phyloP scores from a whole-genome alignment of 2,888 invertebrate genomes.

The Drosophila fulvimacula region DNA sequence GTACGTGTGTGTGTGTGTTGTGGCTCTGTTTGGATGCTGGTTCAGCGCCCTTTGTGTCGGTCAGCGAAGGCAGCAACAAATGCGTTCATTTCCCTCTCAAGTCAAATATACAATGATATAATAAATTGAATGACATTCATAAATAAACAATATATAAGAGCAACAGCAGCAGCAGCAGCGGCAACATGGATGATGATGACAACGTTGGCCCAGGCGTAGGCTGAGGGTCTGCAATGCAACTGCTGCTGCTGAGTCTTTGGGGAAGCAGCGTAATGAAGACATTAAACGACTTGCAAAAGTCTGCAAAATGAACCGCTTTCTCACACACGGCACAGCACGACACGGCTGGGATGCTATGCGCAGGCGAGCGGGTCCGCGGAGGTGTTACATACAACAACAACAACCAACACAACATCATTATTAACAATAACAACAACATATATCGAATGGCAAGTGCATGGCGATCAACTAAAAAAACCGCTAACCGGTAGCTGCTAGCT shows the following conservation, averaged over 20 bases:
- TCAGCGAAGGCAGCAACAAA: constrained; percentile 57
- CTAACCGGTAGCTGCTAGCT: constrained; percentile 54
- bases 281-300: constrained; percentile 56
- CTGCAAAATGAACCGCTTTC: constrained; percentile 55
- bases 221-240: constrained; percentile 26
- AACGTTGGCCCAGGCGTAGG: constrained; percentile 36
- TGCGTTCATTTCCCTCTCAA: constrained; percentile 83
- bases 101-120: constrained; percentile 79
- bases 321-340: constrained; percentile 39
- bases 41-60: constrained; percentile 65
- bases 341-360: background rate
- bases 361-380: background rate
- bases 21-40: constrained; percentile 33
- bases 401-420: constrained; percentile 75
- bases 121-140: constrained; percentile 84
- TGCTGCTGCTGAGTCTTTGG: constrained; percentile 21
- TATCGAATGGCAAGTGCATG: constrained; percentile 48
- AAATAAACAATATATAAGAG: constrained; percentile 82
- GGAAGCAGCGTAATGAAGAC: constrained; percentile 71
- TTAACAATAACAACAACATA: constrained; percentile 74
- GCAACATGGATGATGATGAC: constrained; percentile 23
- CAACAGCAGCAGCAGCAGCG: constrained; percentile 20
- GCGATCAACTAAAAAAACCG: constrained; percentile 34
- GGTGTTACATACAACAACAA: constrained; percentile 70
- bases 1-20: constrained; percentile 15